These are phyloP conservation scores for Anastrepha ludens DNA, from an alignment of 1,140 invertebrate genomes.

Conservation along the genomic window DNA sequence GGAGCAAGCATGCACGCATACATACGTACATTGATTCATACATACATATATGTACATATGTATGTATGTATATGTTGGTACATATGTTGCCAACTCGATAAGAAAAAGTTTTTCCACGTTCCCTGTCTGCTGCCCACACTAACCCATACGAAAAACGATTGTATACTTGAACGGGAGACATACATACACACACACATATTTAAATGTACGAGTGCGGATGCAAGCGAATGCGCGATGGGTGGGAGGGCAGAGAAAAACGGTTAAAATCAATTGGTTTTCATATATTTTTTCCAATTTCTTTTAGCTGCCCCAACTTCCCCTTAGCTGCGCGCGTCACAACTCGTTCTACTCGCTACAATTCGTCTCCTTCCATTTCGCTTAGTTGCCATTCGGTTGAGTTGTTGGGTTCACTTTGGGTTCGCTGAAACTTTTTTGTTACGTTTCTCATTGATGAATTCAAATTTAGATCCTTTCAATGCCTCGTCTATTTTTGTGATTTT, in stretches of 20 bases:
- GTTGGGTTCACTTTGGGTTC: slow-evolving; percentile 29
- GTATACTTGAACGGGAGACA: background rate
- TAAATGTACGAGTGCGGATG: background rate
- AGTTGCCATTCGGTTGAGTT: slow-evolving; percentile 26
- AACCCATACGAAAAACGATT: background rate
- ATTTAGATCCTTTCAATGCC: slow-evolving; percentile 6
- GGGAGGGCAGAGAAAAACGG: background rate
- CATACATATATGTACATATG: background rate
- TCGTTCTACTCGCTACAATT: background rate
- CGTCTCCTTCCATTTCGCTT: background rate
- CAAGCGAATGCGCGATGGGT: background rate
- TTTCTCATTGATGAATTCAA: slow-evolving; percentile 48
- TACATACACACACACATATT: background rate
- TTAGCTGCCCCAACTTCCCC: background rate
- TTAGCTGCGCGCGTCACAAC: background rate
- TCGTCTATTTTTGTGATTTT: background rate
- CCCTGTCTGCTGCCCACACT: background rate
- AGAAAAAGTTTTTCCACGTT: slow-evolving; percentile 35
- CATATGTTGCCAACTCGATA: background rate
- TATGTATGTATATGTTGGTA: background rate
- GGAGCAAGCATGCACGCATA: background rate
- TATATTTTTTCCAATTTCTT: slow-evolving; percentile 43
- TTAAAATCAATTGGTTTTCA: slow-evolving; percentile 53
- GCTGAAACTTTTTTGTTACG: background rate
- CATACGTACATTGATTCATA: background rate